phyloP scores from a whole-genome alignment of 2,888 invertebrate genomes.

The Papilio demoleus region DNA sequence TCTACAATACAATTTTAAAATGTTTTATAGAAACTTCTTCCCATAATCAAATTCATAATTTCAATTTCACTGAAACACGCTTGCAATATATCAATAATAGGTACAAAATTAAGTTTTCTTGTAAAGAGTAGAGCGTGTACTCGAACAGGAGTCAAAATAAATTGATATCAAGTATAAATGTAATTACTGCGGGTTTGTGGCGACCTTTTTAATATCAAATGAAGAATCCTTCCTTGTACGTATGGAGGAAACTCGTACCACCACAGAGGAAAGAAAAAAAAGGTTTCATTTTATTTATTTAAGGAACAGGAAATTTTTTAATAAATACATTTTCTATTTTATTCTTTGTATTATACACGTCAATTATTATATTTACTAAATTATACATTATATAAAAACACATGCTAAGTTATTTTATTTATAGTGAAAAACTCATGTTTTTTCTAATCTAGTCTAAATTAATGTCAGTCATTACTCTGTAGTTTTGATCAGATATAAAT shows the following conservation, averaged over 20 bases:
- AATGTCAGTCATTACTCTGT: not conserved
- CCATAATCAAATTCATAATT: too few species aligned
- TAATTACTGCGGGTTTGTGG: conserved; percentile 7
- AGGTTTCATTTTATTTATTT: conserved; percentile 5
- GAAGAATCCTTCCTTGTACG: conserved; percentile 20
- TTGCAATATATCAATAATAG: not conserved
- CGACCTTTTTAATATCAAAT: conserved; percentile 27
- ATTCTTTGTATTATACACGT: not conserved
- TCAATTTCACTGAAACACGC: not conserved
- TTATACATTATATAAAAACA: too few species aligned
- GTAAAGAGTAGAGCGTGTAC: not conserved
- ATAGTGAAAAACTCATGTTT: too few species aligned
- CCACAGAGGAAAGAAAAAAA: not conserved
- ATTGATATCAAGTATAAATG: conserved; percentile 9
- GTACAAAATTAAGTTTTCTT: not conserved
- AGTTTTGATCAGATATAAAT: not conserved
- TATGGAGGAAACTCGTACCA: not conserved
- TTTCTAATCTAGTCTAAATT: too few species aligned
- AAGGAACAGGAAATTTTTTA: conserved; percentile 8
- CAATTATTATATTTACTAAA: too few species aligned
- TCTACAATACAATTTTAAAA: too few species aligned
- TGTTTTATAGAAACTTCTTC: too few species aligned
- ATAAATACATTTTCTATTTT: conserved; percentile 1
- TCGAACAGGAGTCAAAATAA: not conserved
- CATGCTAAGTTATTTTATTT: too few species aligned